Base-by-base conservation (phyloP, 2,113 vertebrate species). In the Scomber colias region DNA sequence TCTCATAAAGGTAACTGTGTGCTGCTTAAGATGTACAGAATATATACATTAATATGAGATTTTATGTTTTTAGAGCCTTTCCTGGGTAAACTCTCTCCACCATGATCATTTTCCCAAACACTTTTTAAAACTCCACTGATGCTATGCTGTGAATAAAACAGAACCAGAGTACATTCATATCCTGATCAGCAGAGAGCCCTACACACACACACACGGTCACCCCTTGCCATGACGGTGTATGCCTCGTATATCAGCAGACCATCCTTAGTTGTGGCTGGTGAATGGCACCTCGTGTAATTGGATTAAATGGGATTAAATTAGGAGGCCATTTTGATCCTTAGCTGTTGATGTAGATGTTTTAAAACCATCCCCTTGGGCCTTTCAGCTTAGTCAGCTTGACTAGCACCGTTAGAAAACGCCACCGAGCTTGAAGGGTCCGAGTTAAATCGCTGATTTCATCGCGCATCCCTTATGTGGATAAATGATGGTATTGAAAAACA, bases 261-360 rank as follows among this genome's bases (percentile, higher is more conserved):
- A 24, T 60, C 24, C 53, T 30, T n/a, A 35, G 54, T 44, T 12
- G 30, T 75, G 45, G 3, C 73, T 45, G 67, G 49, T 82, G 86
- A 89, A 70, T 84, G 86, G 72, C 82, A 72, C 69, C 0, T 44
- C 54, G 13, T 85, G 64, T 90, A 85, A 92, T 88, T 87, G 80
- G 74, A 92, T 93, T 87, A 89, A 92, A 83, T 81, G 48, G 71
- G 86, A 87, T 93, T 88, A 85, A 88, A 93, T 89, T 80, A 90
- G 64, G 64, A 69, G 81, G 67, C 70, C 74, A 68, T 87, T 82
- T 85, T 62, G 70, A 89, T 89, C 53, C 35, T 3, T 46, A 21
- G 77, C 82, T 84, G 84, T 84, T 85, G 81, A 89, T 88, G 63
- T 74, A 63, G 69, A 83, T 75, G 79, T 91, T 91, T 91, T 74